Base-by-base conservation (phyloP, 2,888 invertebrate genomes). In the Eudasyphora cyanicolor region DNA sequence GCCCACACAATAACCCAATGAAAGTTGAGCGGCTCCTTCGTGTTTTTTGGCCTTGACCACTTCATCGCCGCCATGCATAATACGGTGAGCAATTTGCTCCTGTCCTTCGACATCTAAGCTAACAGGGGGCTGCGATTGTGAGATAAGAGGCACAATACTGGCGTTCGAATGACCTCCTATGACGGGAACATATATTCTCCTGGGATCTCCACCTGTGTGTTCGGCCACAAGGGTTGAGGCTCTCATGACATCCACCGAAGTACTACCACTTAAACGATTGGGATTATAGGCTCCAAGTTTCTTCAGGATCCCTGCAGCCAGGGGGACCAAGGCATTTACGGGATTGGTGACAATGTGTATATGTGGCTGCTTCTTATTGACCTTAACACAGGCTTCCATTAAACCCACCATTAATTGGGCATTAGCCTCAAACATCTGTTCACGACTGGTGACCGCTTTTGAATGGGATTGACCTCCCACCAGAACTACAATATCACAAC, bases 141-240 rank as follows among this genome's bases (percentile, higher is more conserved):
- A 98, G 84, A 99, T 95, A 78, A 99, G 89, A 0, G 99, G 99
- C 89, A 99, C 96, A 92, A 99, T 99, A 86, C 99, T 99, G 79
- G 96, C 95, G 10, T 98, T 99, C 12, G 98, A 97, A 93, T 99
- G 99, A 0, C 99, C 99, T n/a, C 99, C 99, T 90, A 99, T 96
- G 8, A 99, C 98, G 0, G 99, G 98, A 69, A 98, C 94, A 88
- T 94, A 94, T 0, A 98, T 96, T 80, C 94, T 92, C 80, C 94
- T 93, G 0, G 98, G 97, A 93, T 98, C 95, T 60, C 97, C 93
- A 27, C 95, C 94, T 94, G 98, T 97, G 83, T 95, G 95, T 90
- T 97, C 96, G 8, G 96, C 97, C 86, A 99, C 94, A 92, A 99
- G 99, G 17, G 98, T 94, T 87, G 96, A 96, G 0, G 99, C 95